Evolutionary conservation across 2,113 vertebrate species (phyloP).

Genomic region (Leptosomus discolor): DNA sequence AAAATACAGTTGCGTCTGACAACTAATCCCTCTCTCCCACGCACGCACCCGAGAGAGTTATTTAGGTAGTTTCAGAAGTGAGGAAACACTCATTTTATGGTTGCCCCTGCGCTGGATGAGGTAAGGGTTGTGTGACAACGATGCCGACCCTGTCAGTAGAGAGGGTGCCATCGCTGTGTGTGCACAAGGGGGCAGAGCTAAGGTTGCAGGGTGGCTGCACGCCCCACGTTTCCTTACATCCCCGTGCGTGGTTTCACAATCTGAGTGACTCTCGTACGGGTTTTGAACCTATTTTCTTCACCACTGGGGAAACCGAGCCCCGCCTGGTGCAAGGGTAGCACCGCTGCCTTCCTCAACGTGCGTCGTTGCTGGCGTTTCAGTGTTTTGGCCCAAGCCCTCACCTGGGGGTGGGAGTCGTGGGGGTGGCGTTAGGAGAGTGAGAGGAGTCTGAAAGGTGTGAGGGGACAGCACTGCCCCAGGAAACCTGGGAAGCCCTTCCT

Average conservation of each 20-base stretch:
- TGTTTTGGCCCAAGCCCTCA: background rate
- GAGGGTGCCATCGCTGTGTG: background rate
- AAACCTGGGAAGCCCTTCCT: background rate
- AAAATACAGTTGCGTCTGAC: background rate
- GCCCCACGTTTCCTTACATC: background rate
- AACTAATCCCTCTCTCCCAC: background rate
- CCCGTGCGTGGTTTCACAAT: background rate
- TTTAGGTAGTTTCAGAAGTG: background rate
- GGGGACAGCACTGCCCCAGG: background rate
- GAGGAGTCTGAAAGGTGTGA: background rate
- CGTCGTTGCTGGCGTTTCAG: fast-evolving
- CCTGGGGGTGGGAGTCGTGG: too few species aligned
- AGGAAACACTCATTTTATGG: background rate
- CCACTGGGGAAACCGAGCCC: background rate
- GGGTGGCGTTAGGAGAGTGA: background rate
- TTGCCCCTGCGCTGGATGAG: background rate
- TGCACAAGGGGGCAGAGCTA: background rate
- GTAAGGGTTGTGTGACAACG: background rate
- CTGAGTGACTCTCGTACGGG: fast-evolving
- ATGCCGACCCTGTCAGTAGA: background rate
- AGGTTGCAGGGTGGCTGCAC: background rate
- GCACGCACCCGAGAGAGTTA: background rate
- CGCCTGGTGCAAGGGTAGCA: background rate
- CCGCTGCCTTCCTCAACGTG: fast-evolving
- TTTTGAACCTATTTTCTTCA: background rate